Conservation (phyloP, 2,113 vertebrate genomes). For the Centropus unirufus region DNA sequence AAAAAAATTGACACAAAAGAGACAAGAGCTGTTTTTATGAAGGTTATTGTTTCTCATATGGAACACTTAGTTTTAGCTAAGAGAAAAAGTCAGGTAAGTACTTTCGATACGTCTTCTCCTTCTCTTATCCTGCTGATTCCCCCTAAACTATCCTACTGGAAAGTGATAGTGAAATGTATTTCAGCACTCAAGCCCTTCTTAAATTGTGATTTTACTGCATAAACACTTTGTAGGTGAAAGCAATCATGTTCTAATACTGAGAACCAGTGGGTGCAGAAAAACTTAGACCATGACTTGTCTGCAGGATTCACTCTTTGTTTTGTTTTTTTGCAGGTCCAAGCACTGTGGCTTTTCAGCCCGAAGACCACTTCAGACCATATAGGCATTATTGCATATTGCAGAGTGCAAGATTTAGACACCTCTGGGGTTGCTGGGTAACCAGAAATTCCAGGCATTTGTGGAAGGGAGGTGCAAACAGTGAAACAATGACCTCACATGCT, state of each 20-base stretch:
- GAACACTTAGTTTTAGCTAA: neutral
- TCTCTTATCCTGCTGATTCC: neutral
- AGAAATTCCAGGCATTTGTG: constrained; percentile 39
- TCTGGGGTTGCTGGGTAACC: neutral
- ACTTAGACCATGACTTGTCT: neutral
- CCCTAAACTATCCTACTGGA: neutral
- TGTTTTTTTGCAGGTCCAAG: neutral
- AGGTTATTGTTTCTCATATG: neutral
- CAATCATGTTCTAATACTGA: neutral
- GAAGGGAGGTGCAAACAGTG: neutral
- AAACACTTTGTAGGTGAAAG: neutral
- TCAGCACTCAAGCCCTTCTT: neutral
- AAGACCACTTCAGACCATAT: neutral
- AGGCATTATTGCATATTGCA: neutral
- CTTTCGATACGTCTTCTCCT: neutral
- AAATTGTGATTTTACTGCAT: neutral
- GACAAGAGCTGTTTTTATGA: neutral
- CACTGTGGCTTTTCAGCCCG: neutral
- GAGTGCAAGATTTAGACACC: neutral
- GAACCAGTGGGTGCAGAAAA: neutral
- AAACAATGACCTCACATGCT: neutral
- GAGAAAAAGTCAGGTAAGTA: neutral
- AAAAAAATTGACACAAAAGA: neutral
- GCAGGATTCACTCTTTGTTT: neutral
- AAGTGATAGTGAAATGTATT: neutral